These are phyloP conservation scores for Silurus meridionalis DNA, from an alignment of 2,113 vertebrate species.

Conservation along the genomic window DNA sequence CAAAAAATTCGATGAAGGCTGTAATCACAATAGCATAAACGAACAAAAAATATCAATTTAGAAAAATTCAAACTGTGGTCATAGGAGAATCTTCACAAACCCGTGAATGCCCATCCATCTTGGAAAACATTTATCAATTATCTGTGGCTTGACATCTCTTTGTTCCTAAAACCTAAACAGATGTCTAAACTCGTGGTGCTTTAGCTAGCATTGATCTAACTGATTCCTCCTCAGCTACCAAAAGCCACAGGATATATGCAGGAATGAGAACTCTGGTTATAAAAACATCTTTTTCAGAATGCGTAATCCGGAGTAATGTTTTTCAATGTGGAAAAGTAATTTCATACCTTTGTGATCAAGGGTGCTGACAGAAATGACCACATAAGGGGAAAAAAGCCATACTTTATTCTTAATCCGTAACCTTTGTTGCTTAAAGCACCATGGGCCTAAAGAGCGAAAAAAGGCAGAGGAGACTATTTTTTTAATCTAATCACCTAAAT, in stretches of 20 bases:
- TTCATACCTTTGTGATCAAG: slow-evolving; percentile 50
- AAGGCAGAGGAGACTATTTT: slow-evolving; percentile 62
- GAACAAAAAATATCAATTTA: slow-evolving; percentile 16
- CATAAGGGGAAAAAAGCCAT: slow-evolving; percentile 4
- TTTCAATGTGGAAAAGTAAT: slow-evolving; percentile 45
- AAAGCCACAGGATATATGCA: slow-evolving; percentile 37
- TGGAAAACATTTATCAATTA: slow-evolving; percentile 55
- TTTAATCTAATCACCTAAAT: slow-evolving; percentile 74
- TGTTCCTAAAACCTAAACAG: slow-evolving; percentile 64
- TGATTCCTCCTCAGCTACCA: slow-evolving; percentile 39
- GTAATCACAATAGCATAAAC: not conserved
- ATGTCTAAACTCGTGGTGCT: slow-evolving; percentile 53
- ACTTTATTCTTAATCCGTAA: slow-evolving; percentile 38
- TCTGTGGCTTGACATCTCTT: slow-evolving; percentile 53
- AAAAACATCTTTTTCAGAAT: slow-evolving; percentile 45
- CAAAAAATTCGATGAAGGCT: not conserved
- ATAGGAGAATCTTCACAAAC: slow-evolving; percentile 17
- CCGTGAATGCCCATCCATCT: slow-evolving; percentile 52
- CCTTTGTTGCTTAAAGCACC: slow-evolving; percentile 35
- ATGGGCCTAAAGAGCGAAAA: slow-evolving; percentile 9
- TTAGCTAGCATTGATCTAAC: slow-evolving; percentile 24
- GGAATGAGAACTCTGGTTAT: slow-evolving; percentile 48
- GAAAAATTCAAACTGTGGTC: slow-evolving; percentile 49
- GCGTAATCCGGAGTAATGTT: slow-evolving; percentile 38
- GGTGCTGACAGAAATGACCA: slow-evolving; percentile 32